A percentile compares a stretch with the other conserved stretches of the same genome.
These are phyloP conservation scores for Zosterops hypoxanthus DNA, from an alignment of 2,113 vertebrate genomes.

Conservation along the genomic window DNA sequence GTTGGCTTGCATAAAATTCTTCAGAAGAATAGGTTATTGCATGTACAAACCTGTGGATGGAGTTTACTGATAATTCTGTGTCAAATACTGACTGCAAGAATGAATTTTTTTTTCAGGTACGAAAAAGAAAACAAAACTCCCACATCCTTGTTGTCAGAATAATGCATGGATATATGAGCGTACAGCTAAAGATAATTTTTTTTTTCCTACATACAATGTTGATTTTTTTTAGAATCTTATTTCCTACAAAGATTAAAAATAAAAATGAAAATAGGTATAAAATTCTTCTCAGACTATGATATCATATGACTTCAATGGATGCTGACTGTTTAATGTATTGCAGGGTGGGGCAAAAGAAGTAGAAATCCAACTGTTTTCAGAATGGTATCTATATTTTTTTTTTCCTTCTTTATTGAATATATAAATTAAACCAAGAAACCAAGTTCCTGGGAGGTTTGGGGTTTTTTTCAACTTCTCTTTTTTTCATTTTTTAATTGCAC, in stretches of 20 bases:
- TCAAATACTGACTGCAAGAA: neutral
- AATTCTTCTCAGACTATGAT: neutral
- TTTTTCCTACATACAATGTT: neutral
- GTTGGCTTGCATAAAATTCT: neutral
- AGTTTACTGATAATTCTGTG: neutral
- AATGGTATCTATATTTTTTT: neutral
- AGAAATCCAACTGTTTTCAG: neutral
- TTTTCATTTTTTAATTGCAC: neutral
- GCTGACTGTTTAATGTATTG: neutral
- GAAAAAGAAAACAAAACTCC: neutral
- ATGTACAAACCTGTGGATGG: neutral
- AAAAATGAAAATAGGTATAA: neutral
- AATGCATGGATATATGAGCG: rapidly evolving
- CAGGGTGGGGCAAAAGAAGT: neutral
- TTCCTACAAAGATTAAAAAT: neutral
- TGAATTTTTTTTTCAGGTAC: rapidly evolving
- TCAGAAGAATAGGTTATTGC: neutral
- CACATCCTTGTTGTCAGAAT: neutral
- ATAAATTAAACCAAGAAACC: neutral
- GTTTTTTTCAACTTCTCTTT: neutral
- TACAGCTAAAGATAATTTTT: neutral
- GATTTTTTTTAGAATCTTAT: neutral
- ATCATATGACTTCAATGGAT: neutral
- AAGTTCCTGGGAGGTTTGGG: rapidly evolving
- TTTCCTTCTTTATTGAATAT: neutral